Percentiles rank a stretch among this genome's conserved stretches.
These are phyloP conservation scores for Mustela erminea DNA, from an alignment of 2,797 vertebrate species.

Conservation along the genomic window DNA sequence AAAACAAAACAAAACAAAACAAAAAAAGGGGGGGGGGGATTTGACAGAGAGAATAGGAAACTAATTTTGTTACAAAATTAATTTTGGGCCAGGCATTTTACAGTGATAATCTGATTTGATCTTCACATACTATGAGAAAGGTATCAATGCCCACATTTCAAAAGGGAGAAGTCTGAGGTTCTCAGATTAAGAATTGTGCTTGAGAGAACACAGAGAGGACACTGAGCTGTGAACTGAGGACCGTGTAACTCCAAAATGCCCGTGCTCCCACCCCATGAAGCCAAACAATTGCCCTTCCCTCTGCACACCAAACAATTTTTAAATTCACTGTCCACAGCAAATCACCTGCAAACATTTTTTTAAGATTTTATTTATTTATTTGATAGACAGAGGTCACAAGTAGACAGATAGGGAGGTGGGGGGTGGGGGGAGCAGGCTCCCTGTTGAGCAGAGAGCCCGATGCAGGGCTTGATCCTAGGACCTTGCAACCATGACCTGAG, in stretches of 20 bases:
- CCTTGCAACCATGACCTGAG: no score
- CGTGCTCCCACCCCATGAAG: not conserved
- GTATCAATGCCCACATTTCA: not conserved
- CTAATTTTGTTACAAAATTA: not conserved
- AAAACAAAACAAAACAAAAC: no score
- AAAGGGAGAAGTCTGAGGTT: not conserved
- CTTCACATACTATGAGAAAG: not conserved
- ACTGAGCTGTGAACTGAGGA: not conserved
- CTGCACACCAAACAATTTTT: not conserved
- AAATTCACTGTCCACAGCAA: not conserved
- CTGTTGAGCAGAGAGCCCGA: no score
- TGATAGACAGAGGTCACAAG: no score
- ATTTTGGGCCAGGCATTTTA: not conserved
- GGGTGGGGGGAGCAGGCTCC: no score
- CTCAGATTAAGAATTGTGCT: not conserved
- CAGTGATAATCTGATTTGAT: not conserved
- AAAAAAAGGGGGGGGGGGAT: not conserved
- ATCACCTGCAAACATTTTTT: not conserved
- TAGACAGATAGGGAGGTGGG: no score
- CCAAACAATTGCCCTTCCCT: not conserved
- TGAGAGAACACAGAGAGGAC: not conserved
- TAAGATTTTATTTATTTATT: no score
- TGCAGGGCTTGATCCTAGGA: no score
- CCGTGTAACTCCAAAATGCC: not conserved
- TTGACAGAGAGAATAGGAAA: conserved; percentile 31